A percentile compares a stretch with the other conserved stretches of the same genome.
phyloP scores from a whole-genome alignment of 1,140 invertebrate genomes.

The Ooceraea biroi region DNA sequence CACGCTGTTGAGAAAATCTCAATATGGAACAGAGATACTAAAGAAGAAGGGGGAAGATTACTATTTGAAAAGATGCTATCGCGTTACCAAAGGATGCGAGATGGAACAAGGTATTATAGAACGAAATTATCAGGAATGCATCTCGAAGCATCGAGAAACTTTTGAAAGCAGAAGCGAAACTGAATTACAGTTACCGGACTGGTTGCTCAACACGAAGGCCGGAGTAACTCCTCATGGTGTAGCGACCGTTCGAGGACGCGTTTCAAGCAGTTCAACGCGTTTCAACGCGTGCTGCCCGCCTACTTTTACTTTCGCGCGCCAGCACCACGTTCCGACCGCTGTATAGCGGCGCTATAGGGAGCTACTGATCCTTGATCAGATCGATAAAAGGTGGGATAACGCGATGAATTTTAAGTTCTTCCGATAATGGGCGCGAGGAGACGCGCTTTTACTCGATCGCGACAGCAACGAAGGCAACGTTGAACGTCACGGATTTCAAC shows the following conservation, averaged over 20 bases:
- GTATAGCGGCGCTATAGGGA: slow-evolving; percentile 54
- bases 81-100: too few relatives aligned
- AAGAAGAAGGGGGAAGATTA: too few relatives aligned
- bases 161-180: slow-evolving; percentile 79
- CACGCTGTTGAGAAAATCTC: too few relatives aligned
- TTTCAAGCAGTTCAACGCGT: slow-evolving; percentile 78
- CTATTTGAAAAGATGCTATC: too few relatives aligned
- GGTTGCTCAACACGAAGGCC: slow-evolving; percentile 83
- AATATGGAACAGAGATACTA: too few relatives aligned
- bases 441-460: slow-evolving; percentile 21
- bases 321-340: slow-evolving; percentile 60
- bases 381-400: slow-evolving; percentile 17
- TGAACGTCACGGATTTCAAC: not conserved
- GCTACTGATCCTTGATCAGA: slow-evolving; percentile 36
- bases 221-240: slow-evolving; percentile 80
- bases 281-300: slow-evolving; percentile 69
- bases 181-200: slow-evolving; percentile 77
- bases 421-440: slow-evolving; percentile 43
- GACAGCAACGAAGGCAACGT: not conserved
- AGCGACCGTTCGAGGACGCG: slow-evolving; percentile 85
- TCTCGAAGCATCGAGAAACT: slow-evolving; percentile 73
- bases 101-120: too few relatives aligned
- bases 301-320: slow-evolving; percentile 81
- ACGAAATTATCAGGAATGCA: slow-evolving; percentile 20
- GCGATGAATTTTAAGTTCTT: slow-evolving; percentile 54